Evolutionary conservation across 2,888 invertebrate species (phyloP).

Genomic region (Philereme vetulata): DNA sequence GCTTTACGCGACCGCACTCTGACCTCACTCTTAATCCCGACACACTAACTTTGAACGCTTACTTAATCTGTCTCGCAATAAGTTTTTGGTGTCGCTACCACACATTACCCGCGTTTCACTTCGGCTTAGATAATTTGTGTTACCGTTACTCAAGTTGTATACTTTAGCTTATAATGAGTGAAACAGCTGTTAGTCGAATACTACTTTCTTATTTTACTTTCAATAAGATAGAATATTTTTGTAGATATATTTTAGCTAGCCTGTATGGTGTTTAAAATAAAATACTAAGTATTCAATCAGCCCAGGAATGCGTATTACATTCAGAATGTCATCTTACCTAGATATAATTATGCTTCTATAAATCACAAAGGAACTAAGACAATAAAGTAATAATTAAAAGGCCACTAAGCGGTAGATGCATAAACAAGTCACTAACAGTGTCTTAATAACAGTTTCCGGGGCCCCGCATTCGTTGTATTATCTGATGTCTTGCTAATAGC

Average conservation of each 20-base stretch:
- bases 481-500: conserved; percentile 77
- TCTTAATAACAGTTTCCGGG: conserved; percentile 55
- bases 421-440: conserved; percentile 30
- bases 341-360: no score
- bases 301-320: no score
- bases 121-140: conserved; percentile 5
- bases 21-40: conserved; percentile 52
- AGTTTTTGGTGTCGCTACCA: conserved; percentile 24
- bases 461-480: conserved; percentile 64
- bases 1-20: conserved; percentile 40
- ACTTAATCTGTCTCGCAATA: conserved; percentile 38
- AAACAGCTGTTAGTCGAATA: no score
- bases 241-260: no score
- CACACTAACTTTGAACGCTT: conserved; percentile 41
- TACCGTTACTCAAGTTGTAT: conserved; percentile 3
- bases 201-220: no score
- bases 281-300: no score
- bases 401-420: conserved; percentile 23
- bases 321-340: no score
- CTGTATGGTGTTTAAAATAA: no score
- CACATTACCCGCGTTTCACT: conserved; percentile 20
- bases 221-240: no score
- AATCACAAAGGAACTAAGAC: conserved; percentile 11
- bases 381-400: conserved; percentile 21
- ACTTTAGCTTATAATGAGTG: not conserved